Conservation (phyloP, 2,888 invertebrate species). For the Drosophila mulleri region DNA sequence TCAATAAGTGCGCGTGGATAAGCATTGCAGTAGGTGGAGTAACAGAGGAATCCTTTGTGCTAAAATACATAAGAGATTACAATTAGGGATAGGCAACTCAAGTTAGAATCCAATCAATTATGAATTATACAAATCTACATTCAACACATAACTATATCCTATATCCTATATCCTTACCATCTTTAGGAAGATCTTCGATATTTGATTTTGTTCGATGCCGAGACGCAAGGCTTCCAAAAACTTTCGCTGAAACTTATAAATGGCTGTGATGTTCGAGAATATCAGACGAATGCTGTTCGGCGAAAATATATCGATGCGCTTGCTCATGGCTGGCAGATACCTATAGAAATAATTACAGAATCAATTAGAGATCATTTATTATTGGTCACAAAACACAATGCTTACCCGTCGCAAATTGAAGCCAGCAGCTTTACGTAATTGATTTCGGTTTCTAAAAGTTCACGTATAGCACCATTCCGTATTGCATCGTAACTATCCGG, state of each 20-base stretch:
- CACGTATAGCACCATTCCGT: slow-evolving; percentile 92
- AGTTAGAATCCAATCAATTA: background rate
- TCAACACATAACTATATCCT: background rate
- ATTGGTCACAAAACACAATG: slow-evolving; percentile 87
- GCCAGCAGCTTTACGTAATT: slow-evolving; percentile 92
- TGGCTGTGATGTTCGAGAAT: slow-evolving; percentile 92
- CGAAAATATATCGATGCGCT: slow-evolving; percentile 92
- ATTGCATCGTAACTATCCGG: slow-evolving; percentile 85
- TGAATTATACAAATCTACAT: background rate
- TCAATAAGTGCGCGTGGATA: slow-evolving; percentile 90
- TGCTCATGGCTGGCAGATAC: slow-evolving; percentile 91
- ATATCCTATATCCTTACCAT: slow-evolving; percentile 86
- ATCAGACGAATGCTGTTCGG: slow-evolving; percentile 90
- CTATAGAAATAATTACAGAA: slow-evolving; percentile 76
- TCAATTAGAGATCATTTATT: slow-evolving; percentile 77
- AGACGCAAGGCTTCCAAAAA: slow-evolving; percentile 91
- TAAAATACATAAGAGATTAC: slow-evolving; percentile 69
- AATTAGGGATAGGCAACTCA: background rate
- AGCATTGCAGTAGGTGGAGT: slow-evolving; percentile 95
- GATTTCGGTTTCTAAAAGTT: slow-evolving; percentile 92
- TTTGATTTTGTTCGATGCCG: slow-evolving; percentile 89
- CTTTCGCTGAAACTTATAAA: slow-evolving; percentile 90
- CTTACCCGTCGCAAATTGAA: slow-evolving; percentile 84
- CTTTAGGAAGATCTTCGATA: slow-evolving; percentile 91
- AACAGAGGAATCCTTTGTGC: slow-evolving; percentile 92